Percentiles rank a stretch among this genome's conserved stretches.
Evolutionary conservation across 2,888 invertebrate genomes (phyloP).

Genomic region (Linnaemya vulpina): DNA sequence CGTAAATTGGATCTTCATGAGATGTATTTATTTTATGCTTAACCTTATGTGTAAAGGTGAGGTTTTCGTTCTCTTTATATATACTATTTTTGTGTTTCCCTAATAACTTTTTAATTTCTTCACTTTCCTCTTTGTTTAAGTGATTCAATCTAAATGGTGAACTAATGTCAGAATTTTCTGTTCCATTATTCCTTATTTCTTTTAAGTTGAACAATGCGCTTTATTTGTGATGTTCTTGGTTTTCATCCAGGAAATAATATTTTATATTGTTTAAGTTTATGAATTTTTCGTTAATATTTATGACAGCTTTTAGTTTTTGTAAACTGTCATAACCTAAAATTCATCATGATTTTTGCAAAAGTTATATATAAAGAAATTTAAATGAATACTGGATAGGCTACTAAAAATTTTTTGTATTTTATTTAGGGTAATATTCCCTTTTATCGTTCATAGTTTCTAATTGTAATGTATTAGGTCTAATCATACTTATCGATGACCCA

Average conservation of each 20-base stretch:
- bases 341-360: conserved; percentile 7
- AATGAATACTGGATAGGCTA: not conserved
- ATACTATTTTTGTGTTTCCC: not conserved
- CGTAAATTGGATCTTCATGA: not conserved
- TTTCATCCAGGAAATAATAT: not conserved
- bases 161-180: not conserved
- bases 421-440: not conserved
- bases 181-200: conserved; percentile 5
- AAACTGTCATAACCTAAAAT: conserved; percentile 12
- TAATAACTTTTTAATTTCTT: not conserved
- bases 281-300: no score
- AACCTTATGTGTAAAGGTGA: no score
- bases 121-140: not conserved
- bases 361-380: not conserved
- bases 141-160: not conserved
- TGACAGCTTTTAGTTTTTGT: conserved; percentile 13
- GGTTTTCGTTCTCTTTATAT: conserved; percentile 4
- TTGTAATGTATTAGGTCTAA: not conserved
- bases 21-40: not conserved
- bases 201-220: conserved; percentile 4
- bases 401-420: not conserved
- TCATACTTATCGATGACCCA: not conserved
- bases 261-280: not conserved
- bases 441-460: not conserved
- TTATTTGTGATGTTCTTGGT: not conserved